Base-by-base conservation (phyloP, 2,797 vertebrate genomes). In the Callimico goeldii region DNA sequence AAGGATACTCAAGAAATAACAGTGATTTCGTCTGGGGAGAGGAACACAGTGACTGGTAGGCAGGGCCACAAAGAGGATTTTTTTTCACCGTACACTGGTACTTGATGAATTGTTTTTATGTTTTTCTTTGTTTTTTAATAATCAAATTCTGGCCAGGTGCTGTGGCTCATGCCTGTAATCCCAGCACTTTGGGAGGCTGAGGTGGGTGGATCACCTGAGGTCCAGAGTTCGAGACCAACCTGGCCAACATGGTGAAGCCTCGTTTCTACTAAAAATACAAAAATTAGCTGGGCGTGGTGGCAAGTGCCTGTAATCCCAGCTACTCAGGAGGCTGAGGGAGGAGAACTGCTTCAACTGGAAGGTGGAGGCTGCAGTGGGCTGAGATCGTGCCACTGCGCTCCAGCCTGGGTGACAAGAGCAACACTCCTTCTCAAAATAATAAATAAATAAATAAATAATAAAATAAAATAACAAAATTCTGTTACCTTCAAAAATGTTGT, bases 401-500 rank as follows among this genome's bases (percentile, higher is more conserved):
- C 14, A 64, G 61, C 15, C 61, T 33, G 61, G 30, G 61, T 3
- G 3, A 64, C 30, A 33, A 33, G 14, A 64, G 61, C 1, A 1
- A 64, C 14, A 64, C 14, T 64, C 61, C 14, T 17, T 64, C 61
- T 33, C 61, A 64, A 64, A 55, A 55, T 55, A 55, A 55, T 55
- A 55, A 20, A 55, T 55, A 22, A 55, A 52, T 52, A 52, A 52
- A 55, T 55, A 55, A 55, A 55, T 20, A 55, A 52, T 55, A 55
- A 55, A 55, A 52, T 55, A 55, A 55, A 55, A 55, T 22, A 55
- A 22, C 7, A 7, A 96, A 58, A 92, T 77, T 95, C 77, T 87
- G 92, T 92, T 95, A 91, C 72, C 50, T 91, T 90, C 76, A 8
- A 75, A 94, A 96, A 95, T 46, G 26, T 92, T 20, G 19, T 20